Evolutionary conservation across 2,888 invertebrate genomes (phyloP).

Genomic region (Spilosoma lubricipeda): DNA sequence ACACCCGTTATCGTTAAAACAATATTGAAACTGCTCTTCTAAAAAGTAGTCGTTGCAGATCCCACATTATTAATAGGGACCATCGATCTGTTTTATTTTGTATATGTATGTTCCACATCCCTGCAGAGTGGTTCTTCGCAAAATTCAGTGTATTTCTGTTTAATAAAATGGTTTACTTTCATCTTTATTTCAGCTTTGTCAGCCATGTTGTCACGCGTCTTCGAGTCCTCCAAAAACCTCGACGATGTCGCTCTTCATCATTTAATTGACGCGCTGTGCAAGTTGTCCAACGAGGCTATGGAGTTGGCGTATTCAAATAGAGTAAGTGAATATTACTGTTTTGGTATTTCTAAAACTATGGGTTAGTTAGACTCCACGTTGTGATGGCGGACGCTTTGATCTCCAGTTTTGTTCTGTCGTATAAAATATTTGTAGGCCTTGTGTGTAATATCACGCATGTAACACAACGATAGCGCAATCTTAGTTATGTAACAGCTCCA

Average conservation of each 20-base stretch:
- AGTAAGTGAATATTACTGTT: slow-evolving; percentile 76
- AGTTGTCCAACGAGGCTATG: slow-evolving; percentile 98
- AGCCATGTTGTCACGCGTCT: slow-evolving; percentile 95
- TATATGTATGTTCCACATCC: not conserved
- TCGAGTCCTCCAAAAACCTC: slow-evolving; percentile 97
- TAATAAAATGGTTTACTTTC: not conserved
- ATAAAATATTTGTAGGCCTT: too few relatives aligned
- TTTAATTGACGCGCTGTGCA: slow-evolving; percentile 97
- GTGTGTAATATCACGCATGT: too few relatives aligned
- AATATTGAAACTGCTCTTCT: too few relatives aligned
- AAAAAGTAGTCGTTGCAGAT: not conserved
- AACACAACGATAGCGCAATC: too few relatives aligned
- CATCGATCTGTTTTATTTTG: too few relatives aligned
- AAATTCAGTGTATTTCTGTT: not conserved
- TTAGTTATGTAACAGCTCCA: too few relatives aligned
- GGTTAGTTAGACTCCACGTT: too few relatives aligned
- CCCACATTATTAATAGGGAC: too few relatives aligned
- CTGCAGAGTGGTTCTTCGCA: not conserved
- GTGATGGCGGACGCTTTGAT: too few relatives aligned
- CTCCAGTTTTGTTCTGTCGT: too few relatives aligned
- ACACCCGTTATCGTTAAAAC: too few relatives aligned
- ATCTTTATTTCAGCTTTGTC: slow-evolving; percentile 87
- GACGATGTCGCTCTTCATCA: slow-evolving; percentile 98
- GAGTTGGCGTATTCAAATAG: slow-evolving; percentile 97
- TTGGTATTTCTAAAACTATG: too few relatives aligned